Base-by-base conservation (phyloP, 2,888 invertebrate genomes). In the Ditula angustiorana region DNA sequence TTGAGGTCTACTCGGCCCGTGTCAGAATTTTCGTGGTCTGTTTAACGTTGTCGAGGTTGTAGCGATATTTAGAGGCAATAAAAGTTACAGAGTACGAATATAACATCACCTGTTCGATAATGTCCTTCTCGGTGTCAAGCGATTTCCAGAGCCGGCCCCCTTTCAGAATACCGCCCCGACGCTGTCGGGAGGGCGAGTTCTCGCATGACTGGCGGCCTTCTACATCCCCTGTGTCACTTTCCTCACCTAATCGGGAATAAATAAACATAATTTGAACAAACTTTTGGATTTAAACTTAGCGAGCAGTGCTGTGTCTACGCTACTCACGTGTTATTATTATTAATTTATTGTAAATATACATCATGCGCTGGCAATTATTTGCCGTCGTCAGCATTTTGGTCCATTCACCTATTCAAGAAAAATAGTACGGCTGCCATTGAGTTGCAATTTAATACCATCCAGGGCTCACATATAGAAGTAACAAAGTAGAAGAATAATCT, bases 71-170 rank as follows among this genome's bases (percentile, higher is more conserved):
- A n/a, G n/a, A n/a, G n/a, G n/a, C n/a, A n/a, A n/a, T n/a, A n/a
- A n/a, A n/a, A n/a, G n/a, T n/a, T n/a, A n/a, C n/a, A n/a, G n/a
- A n/a, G n/a, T n/a, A n/a, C n/a, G n/a, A n/a, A n/a, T n/a, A n/a
- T n/a, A n/a, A n/a, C n/a, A n/a, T 76, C 73, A 94, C 95, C 93
- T 94, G 94, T 69, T 94, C 93, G 70, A 81, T 92, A 13, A 74
- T 71, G 61, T 94, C 92, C 67, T 83, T 87, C 50, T 92, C 90
- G 26, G 74, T 83, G 67, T 93, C 93, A 37, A 90, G 73, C 64
- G 94, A 94, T 75, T 96, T 96, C 96, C 96, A 96, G 11, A 96
- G 90, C 67, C 96, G 93, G 7, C 96, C 96, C 11, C 96, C 96
- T 82, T 96, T 96, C 3, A 96, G 88, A 66, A 96, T 97, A 26